Base-by-base conservation (phyloP, 2,113 vertebrate genomes). In the Diphyllodes magnificus region DNA sequence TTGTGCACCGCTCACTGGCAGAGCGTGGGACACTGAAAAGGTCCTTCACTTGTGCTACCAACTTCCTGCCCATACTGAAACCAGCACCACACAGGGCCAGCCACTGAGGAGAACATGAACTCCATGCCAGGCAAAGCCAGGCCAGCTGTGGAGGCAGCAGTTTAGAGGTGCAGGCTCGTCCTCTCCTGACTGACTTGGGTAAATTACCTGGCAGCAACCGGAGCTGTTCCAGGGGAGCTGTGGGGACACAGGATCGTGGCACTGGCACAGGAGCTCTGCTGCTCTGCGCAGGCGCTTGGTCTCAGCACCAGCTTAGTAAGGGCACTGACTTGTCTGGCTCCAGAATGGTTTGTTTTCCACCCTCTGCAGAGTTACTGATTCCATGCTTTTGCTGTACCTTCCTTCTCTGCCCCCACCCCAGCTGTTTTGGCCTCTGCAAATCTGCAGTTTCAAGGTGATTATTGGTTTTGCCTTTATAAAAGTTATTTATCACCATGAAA, bases 41-140 rank as follows among this genome's bases (percentile, higher is more conserved):
- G 25, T 35, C 35, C 28, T 40, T 33, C 18, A 11, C 18, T 19
- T 40, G 35, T 49, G 39, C 25, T 39, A 2, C 13, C 15, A 5
- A 0, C 51, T 12, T 35, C 23, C 33, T 13, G n/a, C 42, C 56
- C 15, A 1, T 10, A 20, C 13, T 13, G 4, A 2, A 8, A 14
- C 9, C 40, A 19, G 5, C 33, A 21, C n/a, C 1, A 27, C 68
- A 17, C 2, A 1, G 56, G 27, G 15, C 50, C 69, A n/a, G 49
- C 40, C 9, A 1, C 40, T 28, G 39, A 17, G 57, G 35, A 28
- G n/a, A 24, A 6, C 10, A 1, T 14, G 15, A 57, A 6, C 51
- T 16, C 8, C 16, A 1, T 35, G 15, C 49, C 69, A 19, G n/a
- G 35, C 24, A n/a, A 4, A 35, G 61, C 40, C 51, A 42, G 33